Base-by-base conservation (phyloP, 2,888 invertebrate genomes). In the Pycnomerus fuliginosus region DNA sequence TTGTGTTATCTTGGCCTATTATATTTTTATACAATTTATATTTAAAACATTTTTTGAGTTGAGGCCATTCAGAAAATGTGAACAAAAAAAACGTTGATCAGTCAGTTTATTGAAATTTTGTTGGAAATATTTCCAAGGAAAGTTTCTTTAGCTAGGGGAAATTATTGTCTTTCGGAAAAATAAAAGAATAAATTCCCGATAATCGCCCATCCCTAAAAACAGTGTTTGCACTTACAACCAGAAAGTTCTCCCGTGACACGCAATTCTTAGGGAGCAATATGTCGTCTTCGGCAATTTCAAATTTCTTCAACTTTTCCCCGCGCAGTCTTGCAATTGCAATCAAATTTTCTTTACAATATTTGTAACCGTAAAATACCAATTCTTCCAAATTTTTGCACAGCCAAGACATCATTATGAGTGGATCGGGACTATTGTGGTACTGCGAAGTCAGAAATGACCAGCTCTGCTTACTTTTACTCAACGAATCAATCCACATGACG, bases 371-470 rank as follows among this genome's bases (percentile, higher is more conserved):
- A 22, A 81, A 61, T 27, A 82, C 77, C 36, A 85, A 69, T 60
- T 81, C 78, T 48, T 75, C 71, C 14, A 85, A 72, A 36, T 76
- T 73, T 16, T 71, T 71, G 64, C 84, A 84, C 50, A 77, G 73
- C 84, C 84, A 85, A 3, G 84, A 80, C 49, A 82, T 70, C 72
- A 85, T 77, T 22, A 85, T 78, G 48, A 84, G 71, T 1, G 83
- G 82, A 66, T 85, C 82, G 27, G 75, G 75, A 34, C 50, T 54
- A 22, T 48, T 50, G 17, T 60, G 58, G 15, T 53, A 73, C 62
- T 51, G 63, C 32, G 43, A 44, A 32, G 57, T 54, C 5, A 50
- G 42, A 30, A 65, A 58, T 13, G 53, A 43, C 58, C 58, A 61
- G 47, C 60, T 62, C 34, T 48, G 51, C 14, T 64, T 55, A 25